Evolutionary conservation across 2,113 vertebrate genomes (phyloP).

Genomic region (Ictidomys tridecemlineatus): DNA sequence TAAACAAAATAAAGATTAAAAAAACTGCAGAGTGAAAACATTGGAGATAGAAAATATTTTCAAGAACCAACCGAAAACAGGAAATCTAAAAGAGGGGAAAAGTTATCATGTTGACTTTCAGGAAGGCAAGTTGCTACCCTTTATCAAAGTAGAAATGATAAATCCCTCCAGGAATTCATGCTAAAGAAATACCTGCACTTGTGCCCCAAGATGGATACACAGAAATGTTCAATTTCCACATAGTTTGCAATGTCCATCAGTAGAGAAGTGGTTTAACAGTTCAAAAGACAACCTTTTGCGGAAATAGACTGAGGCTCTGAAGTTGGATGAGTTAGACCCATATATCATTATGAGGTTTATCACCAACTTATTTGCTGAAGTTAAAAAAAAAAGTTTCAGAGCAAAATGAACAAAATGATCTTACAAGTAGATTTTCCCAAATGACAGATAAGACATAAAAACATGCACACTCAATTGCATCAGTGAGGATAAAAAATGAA

Average conservation of each 20-base stretch:
- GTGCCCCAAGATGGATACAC: background rate
- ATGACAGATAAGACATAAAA: background rate
- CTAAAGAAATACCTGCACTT: background rate
- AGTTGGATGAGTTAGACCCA: background rate
- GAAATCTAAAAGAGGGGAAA: background rate
- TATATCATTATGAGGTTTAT: background rate
- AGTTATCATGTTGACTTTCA: background rate
- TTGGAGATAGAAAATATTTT: background rate
- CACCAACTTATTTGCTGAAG: background rate
- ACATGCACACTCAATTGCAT: background rate
- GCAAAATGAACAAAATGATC: background rate
- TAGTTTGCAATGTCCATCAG: background rate
- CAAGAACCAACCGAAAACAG: background rate
- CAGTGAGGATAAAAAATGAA: background rate
- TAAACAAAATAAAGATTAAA: background rate
- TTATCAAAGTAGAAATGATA: background rate
- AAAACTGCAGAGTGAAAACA: background rate
- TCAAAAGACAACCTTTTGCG: background rate
- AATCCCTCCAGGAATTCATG: conserved; percentile 1
- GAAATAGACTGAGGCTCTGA: background rate
- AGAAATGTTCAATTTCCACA: background rate
- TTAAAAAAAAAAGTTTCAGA: background rate
- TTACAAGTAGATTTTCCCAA: background rate
- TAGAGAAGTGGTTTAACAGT: background rate
- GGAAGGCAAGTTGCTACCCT: background rate